Evolutionary conservation across 1,140 invertebrate species (phyloP), one percentile per base, ranked within the genome.

Genomic region (Cotesia glomerata): DNA sequence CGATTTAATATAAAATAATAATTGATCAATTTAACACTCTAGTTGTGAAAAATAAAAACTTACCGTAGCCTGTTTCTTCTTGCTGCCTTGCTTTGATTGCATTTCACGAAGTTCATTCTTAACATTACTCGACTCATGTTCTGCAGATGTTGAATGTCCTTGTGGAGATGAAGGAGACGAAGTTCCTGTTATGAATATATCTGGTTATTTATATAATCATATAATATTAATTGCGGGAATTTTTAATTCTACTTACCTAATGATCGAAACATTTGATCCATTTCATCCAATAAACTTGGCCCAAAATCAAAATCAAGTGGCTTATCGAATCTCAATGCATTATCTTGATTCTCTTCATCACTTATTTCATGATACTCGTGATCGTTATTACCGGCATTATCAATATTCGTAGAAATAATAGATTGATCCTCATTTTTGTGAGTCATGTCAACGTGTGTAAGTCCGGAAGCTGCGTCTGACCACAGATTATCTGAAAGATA

Each of bases 331-430:
- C 83, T 84, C 26, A 87, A 63, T 0, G 85, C 84, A 73, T 84
- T 86, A 5, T 87, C 85, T 61, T 87, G 85, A 74, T 88, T 92
- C 77, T 96, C 95, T 75, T 96, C 95, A 81, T 97, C 95, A 36
- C 94, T 95, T 58, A 97, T 97, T 85, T 97, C 95, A 82, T 97
- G 95, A 83, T 97, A 97, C 78, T 97, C 95, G 78, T 96, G 95
- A 74, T 91, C 90, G 26, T 85, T 85, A 73, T 83, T 79, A 78
- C 81, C 78, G 3, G 71, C 79, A 26, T 85, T 84, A 1, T 72
- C 80, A 49, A 77, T 85, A n/a, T 80, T 77, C 45, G 77, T 83
- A 0, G 81, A 72, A 1, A 79, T 75, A 69, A 77, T 75, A 14
- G 78, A 73, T 61, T 79, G 82, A 54, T 80, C 85, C 52, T 70